Base-by-base conservation (phyloP, 2,888 invertebrate species). In the Drosophila merina region DNA sequence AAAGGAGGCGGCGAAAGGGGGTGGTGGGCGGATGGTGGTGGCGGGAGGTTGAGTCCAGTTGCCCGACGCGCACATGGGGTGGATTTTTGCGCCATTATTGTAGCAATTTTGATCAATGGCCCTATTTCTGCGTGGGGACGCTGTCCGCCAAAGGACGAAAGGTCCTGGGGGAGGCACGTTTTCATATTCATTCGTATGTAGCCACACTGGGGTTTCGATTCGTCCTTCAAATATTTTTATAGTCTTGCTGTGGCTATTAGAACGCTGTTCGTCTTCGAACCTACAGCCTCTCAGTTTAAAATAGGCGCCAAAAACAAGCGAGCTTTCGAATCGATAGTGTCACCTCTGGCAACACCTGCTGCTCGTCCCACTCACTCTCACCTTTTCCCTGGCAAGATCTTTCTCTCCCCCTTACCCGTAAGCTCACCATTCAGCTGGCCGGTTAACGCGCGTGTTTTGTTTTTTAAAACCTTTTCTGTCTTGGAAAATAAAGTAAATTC, bases 21-120 rank as follows among this genome's bases (percentile, higher is more conserved):
- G 55, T 47, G 47, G 33, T 25, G 33, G 30, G 40, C 31, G 12
- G 48, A 50, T 51, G 28, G 5, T 28, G 28, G 36, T 42, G 57
- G 62, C 40, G 30, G 51, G 42, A 45, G 44, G 44, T 40, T 33
- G 31, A 28, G 52, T 52, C 31, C 31, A 40, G 26, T 31, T 57
- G 25, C 36, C 14, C 10, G 28, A 30, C 50, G 59, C 57, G 71
- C 58, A 47, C 72, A 58, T 48, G 85, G 84, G 85, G 78, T 80
- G 72, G 89, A 78, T 86, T 89, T 89, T 90, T 87, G 40, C 88
- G 90, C 89, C 90, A 90, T 89, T 89, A 89, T 87, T 89, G 89
- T 89, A 78, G 77, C 89, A 89, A 81, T 88, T 89, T 90, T 89
- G 88, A 86, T 86, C 86, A 86, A 86, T 86, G 86, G 86, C 80